These are phyloP conservation scores for Lepidurus arcticus DNA, from an alignment of 1,140 invertebrate genomes.

Conservation along the genomic window DNA sequence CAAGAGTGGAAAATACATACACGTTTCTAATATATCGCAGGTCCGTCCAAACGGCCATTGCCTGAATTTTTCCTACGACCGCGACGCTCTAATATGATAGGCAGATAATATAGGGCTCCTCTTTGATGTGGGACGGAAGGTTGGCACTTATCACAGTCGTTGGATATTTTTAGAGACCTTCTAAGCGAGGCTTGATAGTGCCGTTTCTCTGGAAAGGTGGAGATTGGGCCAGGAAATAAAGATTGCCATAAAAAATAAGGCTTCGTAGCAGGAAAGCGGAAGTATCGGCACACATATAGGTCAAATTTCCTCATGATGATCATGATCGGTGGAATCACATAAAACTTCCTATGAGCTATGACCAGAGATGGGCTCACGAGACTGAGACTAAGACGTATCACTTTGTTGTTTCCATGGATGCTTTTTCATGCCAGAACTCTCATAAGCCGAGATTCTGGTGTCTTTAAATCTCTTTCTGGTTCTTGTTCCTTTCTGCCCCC, in stretches of 20 bases:
- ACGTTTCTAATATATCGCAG: not conserved
- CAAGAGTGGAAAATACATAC: not conserved
- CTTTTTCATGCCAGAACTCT: not conserved
- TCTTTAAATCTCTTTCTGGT: not conserved
- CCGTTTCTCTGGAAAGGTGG: not conserved
- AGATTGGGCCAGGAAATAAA: slow-evolving; percentile 8
- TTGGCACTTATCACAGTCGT: not conserved
- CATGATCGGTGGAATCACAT: not conserved
- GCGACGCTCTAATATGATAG: not conserved
- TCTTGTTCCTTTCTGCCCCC: not conserved
- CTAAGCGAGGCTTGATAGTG: not conserved
- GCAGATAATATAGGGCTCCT: not conserved
- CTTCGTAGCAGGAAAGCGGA: not conserved
- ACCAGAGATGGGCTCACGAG: not conserved
- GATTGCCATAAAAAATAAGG: not conserved
- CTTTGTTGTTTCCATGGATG: not conserved
- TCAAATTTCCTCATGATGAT: not conserved
- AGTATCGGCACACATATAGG: not conserved
- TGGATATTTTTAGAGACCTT: not conserved
- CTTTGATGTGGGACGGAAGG: not conserved
- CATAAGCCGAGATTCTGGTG: not conserved
- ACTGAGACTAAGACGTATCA: not conserved
- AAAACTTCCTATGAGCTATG: too few relatives aligned
- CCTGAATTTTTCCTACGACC: too few relatives aligned
- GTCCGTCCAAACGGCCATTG: too few relatives aligned